Evolutionary conservation across 2,888 invertebrate genomes (phyloP).

Genomic region (Eristalis tenax): DNA sequence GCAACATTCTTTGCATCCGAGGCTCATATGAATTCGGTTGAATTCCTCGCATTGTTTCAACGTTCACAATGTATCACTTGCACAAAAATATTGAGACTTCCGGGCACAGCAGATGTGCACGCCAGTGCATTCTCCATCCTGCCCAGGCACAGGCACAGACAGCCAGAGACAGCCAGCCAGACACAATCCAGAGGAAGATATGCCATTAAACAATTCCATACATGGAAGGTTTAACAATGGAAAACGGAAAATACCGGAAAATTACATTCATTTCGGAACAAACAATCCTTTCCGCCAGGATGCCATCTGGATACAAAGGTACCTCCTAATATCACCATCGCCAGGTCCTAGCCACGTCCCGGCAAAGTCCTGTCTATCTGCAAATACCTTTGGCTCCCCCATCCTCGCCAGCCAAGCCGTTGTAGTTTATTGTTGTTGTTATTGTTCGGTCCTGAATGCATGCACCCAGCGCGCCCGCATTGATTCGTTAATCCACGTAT

Average conservation of each 20-base stretch:
- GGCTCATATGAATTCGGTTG: conserved; percentile 3
- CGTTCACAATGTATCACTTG: conserved; percentile 14
- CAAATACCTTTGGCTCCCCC: not conserved
- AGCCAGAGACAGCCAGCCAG: not conserved
- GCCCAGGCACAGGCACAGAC: not conserved
- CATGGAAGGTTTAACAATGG: conserved; percentile 69
- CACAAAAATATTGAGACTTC: conserved; percentile 4
- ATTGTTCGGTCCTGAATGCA: conserved; percentile 53
- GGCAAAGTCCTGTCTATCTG: conserved; percentile 32
- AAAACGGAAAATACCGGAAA: conserved; percentile 70
- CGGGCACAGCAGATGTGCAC: not conserved
- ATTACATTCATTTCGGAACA: conserved; percentile 68
- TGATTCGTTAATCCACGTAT: conserved; percentile 63
- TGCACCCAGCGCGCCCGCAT: conserved; percentile 58
- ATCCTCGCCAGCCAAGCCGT: not conserved
- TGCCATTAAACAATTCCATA: conserved; percentile 62
- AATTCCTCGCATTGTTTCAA: conserved; percentile 21
- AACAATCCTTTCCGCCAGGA: conserved; percentile 67
- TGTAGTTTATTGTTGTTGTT: conserved; percentile 39
- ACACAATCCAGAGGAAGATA: conserved; percentile 16
- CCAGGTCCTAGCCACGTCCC: not conserved
- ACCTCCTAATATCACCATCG: conserved; percentile 50
- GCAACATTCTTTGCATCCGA: not conserved
- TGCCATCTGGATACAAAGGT: conserved; percentile 60
- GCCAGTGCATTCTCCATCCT: not conserved